These are phyloP conservation scores for Melanostigma gelatinosum DNA, from an alignment of 2,113 vertebrate species.

Conservation along the genomic window DNA sequence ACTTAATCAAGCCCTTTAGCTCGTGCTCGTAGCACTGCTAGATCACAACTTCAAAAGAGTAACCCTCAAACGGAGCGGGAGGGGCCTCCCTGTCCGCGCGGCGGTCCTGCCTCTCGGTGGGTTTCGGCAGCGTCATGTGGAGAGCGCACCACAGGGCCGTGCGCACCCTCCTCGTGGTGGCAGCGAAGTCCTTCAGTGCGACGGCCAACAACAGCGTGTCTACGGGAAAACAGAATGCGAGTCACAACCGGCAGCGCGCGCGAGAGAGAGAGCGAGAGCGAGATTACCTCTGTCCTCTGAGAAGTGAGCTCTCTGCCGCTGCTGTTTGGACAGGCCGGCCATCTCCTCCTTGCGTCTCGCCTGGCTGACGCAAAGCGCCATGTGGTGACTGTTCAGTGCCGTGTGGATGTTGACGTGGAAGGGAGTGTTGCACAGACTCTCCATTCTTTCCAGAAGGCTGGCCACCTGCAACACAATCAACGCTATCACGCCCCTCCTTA, in stretches of 20 bases:
- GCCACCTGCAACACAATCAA: slow-evolving; percentile 72
- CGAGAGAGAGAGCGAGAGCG: not conserved
- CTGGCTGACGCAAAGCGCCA: slow-evolving; percentile 72
- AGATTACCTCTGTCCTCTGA: slow-evolving; percentile 76
- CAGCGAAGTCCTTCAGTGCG: slow-evolving; percentile 76
- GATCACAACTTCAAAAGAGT: slow-evolving; percentile 47
- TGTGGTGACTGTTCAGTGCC: slow-evolving; percentile 73
- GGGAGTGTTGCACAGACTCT: slow-evolving; percentile 64
- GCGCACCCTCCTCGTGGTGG: slow-evolving; percentile 76
- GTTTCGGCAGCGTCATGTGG: slow-evolving; percentile 75
- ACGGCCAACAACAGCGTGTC: slow-evolving; percentile 71
- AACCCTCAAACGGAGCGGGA: slow-evolving; percentile 25
- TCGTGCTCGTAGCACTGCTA: slow-evolving; percentile 4
- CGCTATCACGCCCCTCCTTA: not conserved
- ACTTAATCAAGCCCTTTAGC: slow-evolving; percentile 13
- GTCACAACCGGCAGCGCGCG: not conserved
- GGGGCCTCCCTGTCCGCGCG: slow-evolving; percentile 3
- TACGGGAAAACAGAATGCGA: slow-evolving; percentile 38
- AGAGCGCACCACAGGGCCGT: slow-evolving; percentile 81
- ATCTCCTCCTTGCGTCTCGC: slow-evolving; percentile 73
- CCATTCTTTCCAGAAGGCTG: slow-evolving; percentile 78
- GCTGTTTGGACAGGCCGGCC: slow-evolving; percentile 61
- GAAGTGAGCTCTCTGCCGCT: slow-evolving; percentile 68
- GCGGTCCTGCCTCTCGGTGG: slow-evolving; percentile 41
- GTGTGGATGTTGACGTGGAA: slow-evolving; percentile 73